Conservation (phyloP, 2,888 invertebrate species). For the Stegana nigrithorax region DNA sequence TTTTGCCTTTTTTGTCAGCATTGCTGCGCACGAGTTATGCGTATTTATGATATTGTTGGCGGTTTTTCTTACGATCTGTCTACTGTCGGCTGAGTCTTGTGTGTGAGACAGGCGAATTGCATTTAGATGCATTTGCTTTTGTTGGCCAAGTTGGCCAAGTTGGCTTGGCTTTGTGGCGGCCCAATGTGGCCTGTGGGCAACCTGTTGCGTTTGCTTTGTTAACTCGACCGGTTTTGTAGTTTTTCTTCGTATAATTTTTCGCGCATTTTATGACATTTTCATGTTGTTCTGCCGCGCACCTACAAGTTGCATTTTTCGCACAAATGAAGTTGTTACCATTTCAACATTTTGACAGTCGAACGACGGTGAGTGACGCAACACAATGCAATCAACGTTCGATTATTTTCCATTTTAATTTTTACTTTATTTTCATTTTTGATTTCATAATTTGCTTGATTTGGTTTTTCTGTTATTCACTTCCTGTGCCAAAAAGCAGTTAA, state of each 20-base stretch:
- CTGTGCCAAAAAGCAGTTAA: neutral
- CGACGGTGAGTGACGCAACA: constrained; percentile 52
- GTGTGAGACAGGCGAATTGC: too few relatives aligned
- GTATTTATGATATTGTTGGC: constrained; percentile 55
- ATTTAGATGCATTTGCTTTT: too few relatives aligned
- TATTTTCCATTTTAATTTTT: too few relatives aligned
- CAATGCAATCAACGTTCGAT: neutral
- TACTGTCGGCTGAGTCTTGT: constrained; percentile 7
- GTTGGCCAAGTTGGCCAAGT: too few relatives aligned
- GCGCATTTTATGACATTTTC: constrained; percentile 53
- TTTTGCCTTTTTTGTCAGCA: constrained; percentile 56
- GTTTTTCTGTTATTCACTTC: neutral
- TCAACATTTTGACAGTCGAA: constrained; percentile 50
- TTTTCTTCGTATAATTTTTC: constrained; percentile 4
- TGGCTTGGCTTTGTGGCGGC: constrained; percentile 56
- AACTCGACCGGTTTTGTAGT: neutral
- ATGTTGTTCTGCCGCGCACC: constrained; percentile 61
- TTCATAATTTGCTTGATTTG: constrained; percentile 30
- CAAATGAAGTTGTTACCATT: constrained; percentile 56
- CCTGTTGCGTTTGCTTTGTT: constrained; percentile 21
- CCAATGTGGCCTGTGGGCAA: constrained; percentile 44
- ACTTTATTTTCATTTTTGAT: constrained; percentile 40
- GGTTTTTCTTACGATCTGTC: constrained; percentile 34
- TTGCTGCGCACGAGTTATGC: constrained; percentile 62
- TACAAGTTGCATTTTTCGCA: constrained; percentile 53